These are phyloP conservation scores for Chroicocephalus ridibundus DNA, from an alignment of 2,113 vertebrate genomes.

Conservation along the genomic window DNA sequence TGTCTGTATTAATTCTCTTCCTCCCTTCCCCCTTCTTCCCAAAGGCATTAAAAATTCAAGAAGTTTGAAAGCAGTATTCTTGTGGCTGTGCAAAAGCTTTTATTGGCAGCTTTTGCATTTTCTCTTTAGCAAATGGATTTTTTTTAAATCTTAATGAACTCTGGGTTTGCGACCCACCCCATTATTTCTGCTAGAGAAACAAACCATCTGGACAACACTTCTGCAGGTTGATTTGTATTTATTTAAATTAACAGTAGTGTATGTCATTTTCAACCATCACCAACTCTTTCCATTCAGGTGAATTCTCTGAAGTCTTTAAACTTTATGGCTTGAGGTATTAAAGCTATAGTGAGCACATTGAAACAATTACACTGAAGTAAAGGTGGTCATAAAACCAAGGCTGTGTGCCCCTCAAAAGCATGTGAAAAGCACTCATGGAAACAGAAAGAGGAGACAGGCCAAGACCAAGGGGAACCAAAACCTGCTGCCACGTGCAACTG, in stretches of 20 bases:
- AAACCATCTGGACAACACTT: conserved; percentile 37
- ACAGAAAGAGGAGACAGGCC: neutral
- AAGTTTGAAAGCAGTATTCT: conserved; percentile 20
- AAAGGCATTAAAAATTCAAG: conserved; percentile 24
- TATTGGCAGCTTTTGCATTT: conserved; percentile 36
- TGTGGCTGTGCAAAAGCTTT: conserved; percentile 24
- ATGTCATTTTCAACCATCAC: conserved; percentile 14
- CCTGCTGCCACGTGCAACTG: neutral
- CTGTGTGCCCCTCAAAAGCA: neutral
- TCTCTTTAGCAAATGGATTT: conserved; percentile 35
- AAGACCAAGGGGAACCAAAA: neutral
- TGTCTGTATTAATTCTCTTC: neutral
- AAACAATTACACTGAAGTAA: conserved; percentile 36
- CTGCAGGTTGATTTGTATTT: conserved; percentile 29
- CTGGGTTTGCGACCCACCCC: neutral
- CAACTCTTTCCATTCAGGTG: conserved; percentile 35
- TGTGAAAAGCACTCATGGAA: neutral
- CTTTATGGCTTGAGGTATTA: conserved; percentile 40
- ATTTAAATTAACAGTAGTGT: conserved; percentile 41
- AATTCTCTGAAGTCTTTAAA: conserved; percentile 58
- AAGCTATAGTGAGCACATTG: conserved; percentile 24
- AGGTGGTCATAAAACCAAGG: conserved; percentile 12
- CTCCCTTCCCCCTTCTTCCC: neutral
- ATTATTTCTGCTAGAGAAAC: conserved; percentile 47
- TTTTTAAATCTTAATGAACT: conserved; percentile 39